These are phyloP conservation scores for Cephus pulcher DNA, from an alignment of 2,888 invertebrate genomes.

Conservation along the genomic window DNA sequence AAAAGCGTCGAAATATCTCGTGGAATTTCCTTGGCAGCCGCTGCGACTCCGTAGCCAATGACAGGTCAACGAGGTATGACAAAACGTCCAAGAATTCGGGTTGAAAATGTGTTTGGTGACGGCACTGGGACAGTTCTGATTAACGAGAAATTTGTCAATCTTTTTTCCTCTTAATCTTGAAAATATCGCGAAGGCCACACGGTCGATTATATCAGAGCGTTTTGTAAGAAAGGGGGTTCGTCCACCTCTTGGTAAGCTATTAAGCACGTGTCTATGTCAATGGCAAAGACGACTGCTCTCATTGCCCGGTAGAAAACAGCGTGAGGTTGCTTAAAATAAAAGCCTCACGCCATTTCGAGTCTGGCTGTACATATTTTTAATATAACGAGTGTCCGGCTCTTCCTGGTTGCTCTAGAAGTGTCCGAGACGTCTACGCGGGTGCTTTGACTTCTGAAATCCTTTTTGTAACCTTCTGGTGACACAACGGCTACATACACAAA, in stretches of 20 bases:
- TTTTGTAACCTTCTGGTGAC: not conserved
- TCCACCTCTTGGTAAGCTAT: not conserved
- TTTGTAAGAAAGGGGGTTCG: not conserved
- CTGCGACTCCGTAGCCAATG: not conserved
- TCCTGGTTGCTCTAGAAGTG: not conserved
- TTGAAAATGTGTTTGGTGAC: not conserved
- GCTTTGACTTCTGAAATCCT: not conserved
- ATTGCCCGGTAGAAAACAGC: not conserved
- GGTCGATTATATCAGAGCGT: constrained; percentile 3
- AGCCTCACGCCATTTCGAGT: not conserved
- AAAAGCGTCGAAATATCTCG: not conserved
- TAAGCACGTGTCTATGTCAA: not conserved
- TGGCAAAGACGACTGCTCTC: not conserved
- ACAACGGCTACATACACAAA: not conserved
- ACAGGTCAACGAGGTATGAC: not conserved
- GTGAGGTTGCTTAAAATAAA: not conserved
- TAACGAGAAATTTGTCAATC: not conserved
- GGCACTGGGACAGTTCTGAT: not conserved
- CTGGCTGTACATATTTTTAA: not conserved
- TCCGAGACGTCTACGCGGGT: not conserved
- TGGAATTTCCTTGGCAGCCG: not conserved
- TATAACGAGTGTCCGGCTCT: not conserved
- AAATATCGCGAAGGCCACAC: not conserved
- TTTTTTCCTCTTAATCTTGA: not conserved
- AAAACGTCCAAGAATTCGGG: not conserved